These are phyloP conservation scores for Catocala fraxini DNA, from an alignment of 2,888 invertebrate species.

Conservation along the genomic window DNA sequence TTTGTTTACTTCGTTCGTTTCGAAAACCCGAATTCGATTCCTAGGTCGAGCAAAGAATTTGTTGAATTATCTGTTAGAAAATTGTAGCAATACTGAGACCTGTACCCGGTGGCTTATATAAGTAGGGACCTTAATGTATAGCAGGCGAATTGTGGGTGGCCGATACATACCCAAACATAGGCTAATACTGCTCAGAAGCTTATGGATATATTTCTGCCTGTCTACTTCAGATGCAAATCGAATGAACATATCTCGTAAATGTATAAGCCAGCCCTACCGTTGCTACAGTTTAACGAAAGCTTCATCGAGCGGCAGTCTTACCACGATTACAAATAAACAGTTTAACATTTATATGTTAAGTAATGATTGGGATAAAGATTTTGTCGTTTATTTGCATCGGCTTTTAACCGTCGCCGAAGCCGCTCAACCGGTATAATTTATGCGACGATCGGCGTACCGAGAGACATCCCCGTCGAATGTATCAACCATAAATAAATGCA, in stretches of 20 bases:
- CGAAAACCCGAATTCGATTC: too few species aligned
- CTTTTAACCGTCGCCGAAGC: constrained; percentile 45
- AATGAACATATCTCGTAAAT: not conserved
- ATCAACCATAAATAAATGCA: constrained; percentile 34
- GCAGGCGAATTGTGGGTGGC: too few species aligned
- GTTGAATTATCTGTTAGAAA: too few species aligned
- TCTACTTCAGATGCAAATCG: not conserved
- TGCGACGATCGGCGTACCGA: constrained; percentile 31
- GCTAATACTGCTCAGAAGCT: too few species aligned
- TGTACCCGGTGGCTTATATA: too few species aligned
- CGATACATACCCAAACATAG: too few species aligned
- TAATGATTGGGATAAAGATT: constrained; percentile 49
- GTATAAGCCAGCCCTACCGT: constrained; percentile 10
- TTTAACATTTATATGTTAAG: constrained; percentile 44
- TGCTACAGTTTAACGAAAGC: constrained; percentile 22
- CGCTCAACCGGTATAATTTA: constrained; percentile 49
- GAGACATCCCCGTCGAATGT: constrained; percentile 26
- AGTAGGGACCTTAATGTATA: too few species aligned
- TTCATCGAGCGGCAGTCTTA: constrained; percentile 25
- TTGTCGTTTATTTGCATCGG: constrained; percentile 51
- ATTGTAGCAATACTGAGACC: too few species aligned
- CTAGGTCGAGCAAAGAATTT: too few species aligned
- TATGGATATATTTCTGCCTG: not conserved
- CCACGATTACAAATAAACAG: constrained; percentile 43
- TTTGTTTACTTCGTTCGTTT: too few species aligned